Conservation (phyloP, 1,140 invertebrate species). For the Drosophila auraria region DNA sequence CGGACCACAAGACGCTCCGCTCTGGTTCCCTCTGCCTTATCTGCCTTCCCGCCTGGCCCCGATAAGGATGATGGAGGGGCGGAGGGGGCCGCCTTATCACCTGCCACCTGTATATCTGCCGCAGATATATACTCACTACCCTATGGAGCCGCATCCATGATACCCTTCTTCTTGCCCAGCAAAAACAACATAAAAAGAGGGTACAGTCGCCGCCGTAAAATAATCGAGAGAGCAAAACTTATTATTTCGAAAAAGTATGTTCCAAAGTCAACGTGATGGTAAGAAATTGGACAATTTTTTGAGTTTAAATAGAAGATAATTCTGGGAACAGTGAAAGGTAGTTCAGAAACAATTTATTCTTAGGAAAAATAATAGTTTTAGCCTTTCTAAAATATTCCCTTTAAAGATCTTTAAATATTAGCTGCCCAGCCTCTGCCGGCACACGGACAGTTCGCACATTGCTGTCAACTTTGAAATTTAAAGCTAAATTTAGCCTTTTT, state of each 20-base stretch:
- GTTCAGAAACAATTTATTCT: no score
- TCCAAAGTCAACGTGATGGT: constrained; percentile 5
- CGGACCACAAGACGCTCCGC: constrained; percentile 39
- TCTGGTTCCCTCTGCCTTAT: constrained; percentile 21
- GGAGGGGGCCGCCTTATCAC: constrained; percentile 12
- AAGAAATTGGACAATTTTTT: not conserved
- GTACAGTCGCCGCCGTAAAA: not conserved
- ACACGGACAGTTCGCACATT: no score
- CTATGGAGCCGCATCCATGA: constrained; percentile 8
- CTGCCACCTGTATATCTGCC: constrained; percentile 20
- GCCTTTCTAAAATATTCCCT: no score
- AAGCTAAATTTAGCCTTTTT: no score
- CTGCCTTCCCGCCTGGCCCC: not conserved
- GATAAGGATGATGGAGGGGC: constrained; percentile 39
- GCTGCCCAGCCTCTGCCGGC: no score
- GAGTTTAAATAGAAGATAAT: no score
- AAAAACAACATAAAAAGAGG: not conserved
- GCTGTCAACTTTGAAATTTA: no score
- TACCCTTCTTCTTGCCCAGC: constrained; percentile 6
- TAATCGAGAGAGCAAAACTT: constrained; percentile 1
- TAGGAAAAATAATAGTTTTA: no score
- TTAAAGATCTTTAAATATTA: no score
- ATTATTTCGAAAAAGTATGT: constrained; percentile 3
- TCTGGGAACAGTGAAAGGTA: no score
- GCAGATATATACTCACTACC: not conserved